phyloP scores from a whole-genome alignment of 2,113 vertebrate species.

The Sialia sialis region DNA sequence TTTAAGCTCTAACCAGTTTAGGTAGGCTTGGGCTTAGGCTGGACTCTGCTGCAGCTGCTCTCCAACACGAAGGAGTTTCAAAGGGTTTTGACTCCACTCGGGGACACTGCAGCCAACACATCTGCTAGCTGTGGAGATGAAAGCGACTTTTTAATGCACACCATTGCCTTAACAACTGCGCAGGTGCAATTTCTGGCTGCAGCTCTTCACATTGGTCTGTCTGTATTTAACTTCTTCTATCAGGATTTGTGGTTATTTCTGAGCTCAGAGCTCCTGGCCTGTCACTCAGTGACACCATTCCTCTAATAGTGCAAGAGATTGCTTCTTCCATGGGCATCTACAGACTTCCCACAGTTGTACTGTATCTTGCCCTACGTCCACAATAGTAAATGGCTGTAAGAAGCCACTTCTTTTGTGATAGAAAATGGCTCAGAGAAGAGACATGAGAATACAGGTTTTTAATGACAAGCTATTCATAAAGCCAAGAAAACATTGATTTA shows the following conservation, averaged over 20 bases:
- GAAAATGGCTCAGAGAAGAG: neutral
- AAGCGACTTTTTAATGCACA: neutral
- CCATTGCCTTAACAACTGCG: neutral
- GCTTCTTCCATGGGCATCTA: neutral
- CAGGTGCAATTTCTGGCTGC: constrained; percentile 7
- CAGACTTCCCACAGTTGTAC: neutral
- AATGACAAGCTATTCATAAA: neutral
- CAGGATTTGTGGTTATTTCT: neutral
- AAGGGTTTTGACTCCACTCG: neutral
- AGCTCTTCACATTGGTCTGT: neutral
- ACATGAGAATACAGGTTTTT: neutral
- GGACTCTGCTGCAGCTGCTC: neutral
- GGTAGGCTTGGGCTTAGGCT: neutral
- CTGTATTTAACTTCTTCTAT: neutral
- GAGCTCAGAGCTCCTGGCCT: neutral
- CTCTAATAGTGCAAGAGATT: neutral
- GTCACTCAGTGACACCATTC: neutral
- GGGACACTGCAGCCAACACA: neutral
- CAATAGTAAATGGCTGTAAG: neutral
- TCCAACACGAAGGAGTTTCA: neutral
- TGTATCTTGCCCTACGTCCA: neutral
- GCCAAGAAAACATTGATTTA: neutral
- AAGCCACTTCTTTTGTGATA: neutral
- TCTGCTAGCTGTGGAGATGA: constrained; percentile 23
- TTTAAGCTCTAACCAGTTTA: neutral